Evolutionary conservation across 2,113 vertebrate species (phyloP).

Genomic region (Eira barbara): DNA sequence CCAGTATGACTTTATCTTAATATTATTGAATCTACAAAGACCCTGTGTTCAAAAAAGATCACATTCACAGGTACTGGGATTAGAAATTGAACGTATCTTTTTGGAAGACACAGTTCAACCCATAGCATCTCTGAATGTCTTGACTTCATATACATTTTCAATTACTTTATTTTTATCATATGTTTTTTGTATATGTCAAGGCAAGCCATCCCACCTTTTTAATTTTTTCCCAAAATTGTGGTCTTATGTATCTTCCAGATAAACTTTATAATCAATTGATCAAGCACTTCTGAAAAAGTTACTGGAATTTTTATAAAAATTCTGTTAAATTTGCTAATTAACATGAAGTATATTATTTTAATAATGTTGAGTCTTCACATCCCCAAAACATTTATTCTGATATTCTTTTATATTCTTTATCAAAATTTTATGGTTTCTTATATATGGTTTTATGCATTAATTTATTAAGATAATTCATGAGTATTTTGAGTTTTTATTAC

Average conservation of each 20-base stretch:
- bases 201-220: not conserved
- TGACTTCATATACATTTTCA: conserved; percentile 6
- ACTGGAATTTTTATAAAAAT: not conserved
- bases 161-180: not conserved
- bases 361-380: conserved; percentile 29
- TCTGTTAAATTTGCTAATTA: conserved; percentile 8
- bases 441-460: not conserved
- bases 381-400: conserved; percentile 12
- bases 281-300: not conserved
- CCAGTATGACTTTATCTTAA: not conserved
- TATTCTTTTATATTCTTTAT: conserved; percentile 35
- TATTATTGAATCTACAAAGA: not conserved
- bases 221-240: not conserved
- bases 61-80: not conserved
- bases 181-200: not conserved
- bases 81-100: not conserved
- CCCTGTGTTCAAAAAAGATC: not conserved
- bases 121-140: not conserved
- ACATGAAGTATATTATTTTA: conserved; percentile 28
- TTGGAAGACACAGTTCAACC: not conserved
- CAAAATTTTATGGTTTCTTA: conserved; percentile 34
- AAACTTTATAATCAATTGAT: conserved; percentile 18
- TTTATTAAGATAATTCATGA: not conserved
- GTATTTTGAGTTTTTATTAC: conserved; percentile 29
- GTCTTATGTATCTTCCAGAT: not conserved